phyloP scores from a whole-genome alignment of 2,113 vertebrate species.

The Bos indicus region DNA sequence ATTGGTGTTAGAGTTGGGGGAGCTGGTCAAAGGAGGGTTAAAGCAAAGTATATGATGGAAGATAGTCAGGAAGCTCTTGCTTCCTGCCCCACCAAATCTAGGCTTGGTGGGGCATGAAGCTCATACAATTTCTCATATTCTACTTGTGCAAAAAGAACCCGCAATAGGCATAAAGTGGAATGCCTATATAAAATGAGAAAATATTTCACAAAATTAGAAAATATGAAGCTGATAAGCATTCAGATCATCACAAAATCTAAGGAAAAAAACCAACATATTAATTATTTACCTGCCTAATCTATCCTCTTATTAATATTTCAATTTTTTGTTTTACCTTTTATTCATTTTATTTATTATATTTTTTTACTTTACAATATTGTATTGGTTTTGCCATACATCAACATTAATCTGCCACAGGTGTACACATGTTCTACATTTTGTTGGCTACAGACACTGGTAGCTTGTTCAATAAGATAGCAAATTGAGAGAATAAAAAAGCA shows the following conservation, averaged over 20 bases:
- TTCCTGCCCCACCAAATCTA: neutral
- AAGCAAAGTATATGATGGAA: neutral
- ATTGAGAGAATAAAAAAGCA: neutral
- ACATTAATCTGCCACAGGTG: too few relatives aligned
- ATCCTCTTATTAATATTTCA: neutral
- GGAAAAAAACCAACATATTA: neutral
- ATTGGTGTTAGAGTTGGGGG: neutral
- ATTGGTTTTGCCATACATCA: too few relatives aligned
- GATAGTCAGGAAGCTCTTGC: neutral
- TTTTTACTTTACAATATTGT: too few relatives aligned
- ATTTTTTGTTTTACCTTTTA: neutral
- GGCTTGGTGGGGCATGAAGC: neutral
- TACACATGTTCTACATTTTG: neutral
- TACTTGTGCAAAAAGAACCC: neutral
- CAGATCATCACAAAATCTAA: neutral
- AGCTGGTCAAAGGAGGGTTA: neutral
- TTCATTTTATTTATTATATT: too few relatives aligned
- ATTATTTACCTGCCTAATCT: neutral
- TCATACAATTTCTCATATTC: neutral
- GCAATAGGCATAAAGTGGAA: neutral
- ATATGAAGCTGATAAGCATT: neutral
- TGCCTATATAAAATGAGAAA: neutral
- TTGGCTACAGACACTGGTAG: neutral
- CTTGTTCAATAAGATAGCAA: neutral
- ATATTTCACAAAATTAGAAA: neutral